A percentile compares a stretch with the other conserved stretches of the same genome.
These are phyloP conservation scores for Helicolenus hilgendorfi DNA, from an alignment of 2,797 vertebrate genomes.

Conservation along the genomic window DNA sequence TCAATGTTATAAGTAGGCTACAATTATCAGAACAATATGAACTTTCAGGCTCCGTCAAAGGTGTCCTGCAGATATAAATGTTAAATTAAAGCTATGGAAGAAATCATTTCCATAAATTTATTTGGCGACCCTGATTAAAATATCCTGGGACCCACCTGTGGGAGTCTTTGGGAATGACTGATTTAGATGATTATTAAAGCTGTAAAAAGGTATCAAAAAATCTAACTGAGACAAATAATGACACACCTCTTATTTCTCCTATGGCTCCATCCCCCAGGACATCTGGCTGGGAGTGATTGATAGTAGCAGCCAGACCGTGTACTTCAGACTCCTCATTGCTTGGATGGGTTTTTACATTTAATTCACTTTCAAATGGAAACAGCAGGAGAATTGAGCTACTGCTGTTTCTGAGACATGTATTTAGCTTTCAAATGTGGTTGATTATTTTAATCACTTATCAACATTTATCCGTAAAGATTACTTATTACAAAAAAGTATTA, in stretches of 20 bases:
- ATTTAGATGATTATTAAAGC: neutral
- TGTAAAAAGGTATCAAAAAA: neutral
- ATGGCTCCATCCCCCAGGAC: neutral
- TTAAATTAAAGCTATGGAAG: too few relatives aligned
- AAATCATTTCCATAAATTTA: too few relatives aligned
- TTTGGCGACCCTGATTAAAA: too few relatives aligned
- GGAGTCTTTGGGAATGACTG: too few relatives aligned
- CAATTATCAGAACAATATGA: too few relatives aligned
- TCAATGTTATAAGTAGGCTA: too few relatives aligned
- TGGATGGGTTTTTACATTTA: neutral
- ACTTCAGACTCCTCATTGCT: constrained; percentile 6
- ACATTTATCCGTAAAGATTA: neutral
- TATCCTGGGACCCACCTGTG: too few relatives aligned
- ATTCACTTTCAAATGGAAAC: constrained; percentile 30
- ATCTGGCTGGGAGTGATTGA: constrained; percentile 17
- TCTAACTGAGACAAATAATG: neutral
- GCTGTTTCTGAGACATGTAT: neutral
- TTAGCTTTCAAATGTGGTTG: constrained; percentile 2
- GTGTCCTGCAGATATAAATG: too few relatives aligned
- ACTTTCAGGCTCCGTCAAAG: fast-evolving
- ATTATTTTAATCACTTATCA: constrained; percentile 12
- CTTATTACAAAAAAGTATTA: neutral
- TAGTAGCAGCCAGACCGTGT: constrained; percentile 5
- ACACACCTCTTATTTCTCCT: neutral
- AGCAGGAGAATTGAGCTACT: neutral